These are phyloP conservation scores for Cottoperca gobio DNA, from an alignment of 2,797 vertebrate genomes.

Conservation along the genomic window DNA sequence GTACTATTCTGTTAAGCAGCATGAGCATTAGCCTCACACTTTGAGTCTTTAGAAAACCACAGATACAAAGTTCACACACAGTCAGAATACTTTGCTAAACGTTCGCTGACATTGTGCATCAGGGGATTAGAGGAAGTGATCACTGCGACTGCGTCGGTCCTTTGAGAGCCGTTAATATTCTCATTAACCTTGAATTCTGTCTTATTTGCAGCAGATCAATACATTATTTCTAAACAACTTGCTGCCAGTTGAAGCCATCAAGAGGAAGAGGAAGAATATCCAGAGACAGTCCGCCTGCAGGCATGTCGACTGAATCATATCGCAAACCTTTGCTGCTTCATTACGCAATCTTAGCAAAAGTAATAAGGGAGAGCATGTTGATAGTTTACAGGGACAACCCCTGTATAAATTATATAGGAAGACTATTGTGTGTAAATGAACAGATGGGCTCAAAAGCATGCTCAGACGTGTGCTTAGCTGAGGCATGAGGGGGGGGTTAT, in stretches of 20 bases:
- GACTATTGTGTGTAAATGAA: constrained; percentile 38
- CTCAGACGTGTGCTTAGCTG: constrained; percentile 47
- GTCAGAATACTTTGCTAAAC: not conserved
- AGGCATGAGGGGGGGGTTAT: constrained; percentile 26
- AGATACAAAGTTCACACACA: not conserved
- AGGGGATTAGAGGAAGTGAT: not conserved
- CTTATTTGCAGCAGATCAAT: constrained; percentile 47
- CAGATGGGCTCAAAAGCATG: constrained; percentile 47
- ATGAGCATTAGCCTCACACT: not conserved
- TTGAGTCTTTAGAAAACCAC: not conserved
- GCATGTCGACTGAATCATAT: constrained; percentile 51
- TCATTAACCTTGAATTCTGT: constrained; percentile 45
- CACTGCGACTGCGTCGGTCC: not conserved
- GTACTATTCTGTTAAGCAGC: not conserved
- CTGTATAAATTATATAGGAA: constrained; percentile 42
- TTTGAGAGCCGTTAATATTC: constrained; percentile 25
- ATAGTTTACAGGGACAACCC: constrained; percentile 48
- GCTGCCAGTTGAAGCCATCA: constrained; percentile 30
- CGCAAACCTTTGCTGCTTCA: constrained; percentile 50
- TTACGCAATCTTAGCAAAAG: constrained; percentile 56
- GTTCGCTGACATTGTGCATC: not conserved
- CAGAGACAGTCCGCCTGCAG: constrained; percentile 43
- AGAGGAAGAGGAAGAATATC: constrained; percentile 8
- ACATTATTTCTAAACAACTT: constrained; percentile 44
- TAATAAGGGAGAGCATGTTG: constrained; percentile 36